Percentiles rank a stretch among this genome's conserved stretches.
Evolutionary conservation across 2,113 vertebrate genomes (phyloP).

Genomic region (Actinemys pallida): DNA sequence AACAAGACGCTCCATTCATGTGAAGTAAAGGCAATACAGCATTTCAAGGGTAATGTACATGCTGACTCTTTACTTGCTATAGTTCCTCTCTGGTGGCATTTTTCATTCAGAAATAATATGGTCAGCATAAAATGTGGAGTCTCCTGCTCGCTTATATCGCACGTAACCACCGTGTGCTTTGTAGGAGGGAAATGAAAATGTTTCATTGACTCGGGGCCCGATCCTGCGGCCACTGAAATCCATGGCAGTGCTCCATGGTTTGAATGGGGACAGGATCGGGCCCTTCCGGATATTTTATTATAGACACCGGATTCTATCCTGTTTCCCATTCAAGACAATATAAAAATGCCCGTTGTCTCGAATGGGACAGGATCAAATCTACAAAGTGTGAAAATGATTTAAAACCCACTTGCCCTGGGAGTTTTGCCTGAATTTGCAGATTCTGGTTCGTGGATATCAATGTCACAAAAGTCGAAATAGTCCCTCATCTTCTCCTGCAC

Average conservation of each 20-base stretch:
- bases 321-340: not conserved
- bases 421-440: not conserved
- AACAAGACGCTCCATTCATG: not conserved
- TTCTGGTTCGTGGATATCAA: not conserved
- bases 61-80: not conserved
- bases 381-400: not conserved
- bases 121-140: not conserved
- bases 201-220: not conserved
- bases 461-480: not conserved
- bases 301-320: not conserved
- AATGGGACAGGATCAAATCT: not conserved
- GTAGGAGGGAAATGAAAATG: not conserved
- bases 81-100: no score
- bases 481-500: constrained; percentile 13
- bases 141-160: not conserved
- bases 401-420: not conserved
- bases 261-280: not conserved
- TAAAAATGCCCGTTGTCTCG: not conserved
- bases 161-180: not conserved
- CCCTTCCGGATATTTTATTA: not conserved
- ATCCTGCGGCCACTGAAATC: not conserved
- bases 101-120: not conserved
- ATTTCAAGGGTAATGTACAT: not conserved
- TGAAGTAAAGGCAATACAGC: not conserved
- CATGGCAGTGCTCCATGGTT: not conserved